Base-by-base conservation (phyloP, 2,888 invertebrate species). In the Synergus japonicus region DNA sequence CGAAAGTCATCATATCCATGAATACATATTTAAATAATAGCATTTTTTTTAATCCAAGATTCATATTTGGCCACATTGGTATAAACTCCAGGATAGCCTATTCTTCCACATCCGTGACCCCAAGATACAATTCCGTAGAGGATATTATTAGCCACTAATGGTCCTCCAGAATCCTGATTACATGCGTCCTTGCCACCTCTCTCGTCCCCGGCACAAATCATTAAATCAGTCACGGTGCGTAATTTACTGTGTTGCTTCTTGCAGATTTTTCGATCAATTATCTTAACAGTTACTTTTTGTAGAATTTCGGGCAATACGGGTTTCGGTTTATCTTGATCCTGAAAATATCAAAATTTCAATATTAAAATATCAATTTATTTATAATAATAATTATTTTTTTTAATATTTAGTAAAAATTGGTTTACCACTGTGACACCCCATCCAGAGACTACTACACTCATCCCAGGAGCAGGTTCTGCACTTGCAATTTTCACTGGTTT, bases 221-320 rank as follows among this genome's bases (percentile, higher is more conserved):
- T 91, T 5, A 82, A 81, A 13, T 76, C 9, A 15, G 88, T 90
- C 12, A 91, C 81, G 8, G 46, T 22, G 0, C 91, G 91, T 18
- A 93, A 86, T 15, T 88, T 86, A 0, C 89, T 82, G 85, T 94
- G 94, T 4, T 93, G 92, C 0, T 86, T 84, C 0, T 86, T 85
- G 85, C 94, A 94, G 0, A 79, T n/a, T 0, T 85, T 77, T 82
- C 93, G 93, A 5, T 90, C 89, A 0, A 94, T 89, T 4, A 93
- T 89, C 7, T 92, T 91, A 1, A 94, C 92, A 3, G 92, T 92
- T 0, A 94, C 94, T 83, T 92, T 92, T 92, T 93, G 93, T 92
- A 94, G 92, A 0, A 87, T 88, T 0, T 92, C 87, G 0, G 94
- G 69, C 1, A 12, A 22, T 22, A 12, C 4, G 1, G 22, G 22